Evolutionary conservation across 2,113 vertebrate species (phyloP).

Genomic region (Paralichthys olivaceus): DNA sequence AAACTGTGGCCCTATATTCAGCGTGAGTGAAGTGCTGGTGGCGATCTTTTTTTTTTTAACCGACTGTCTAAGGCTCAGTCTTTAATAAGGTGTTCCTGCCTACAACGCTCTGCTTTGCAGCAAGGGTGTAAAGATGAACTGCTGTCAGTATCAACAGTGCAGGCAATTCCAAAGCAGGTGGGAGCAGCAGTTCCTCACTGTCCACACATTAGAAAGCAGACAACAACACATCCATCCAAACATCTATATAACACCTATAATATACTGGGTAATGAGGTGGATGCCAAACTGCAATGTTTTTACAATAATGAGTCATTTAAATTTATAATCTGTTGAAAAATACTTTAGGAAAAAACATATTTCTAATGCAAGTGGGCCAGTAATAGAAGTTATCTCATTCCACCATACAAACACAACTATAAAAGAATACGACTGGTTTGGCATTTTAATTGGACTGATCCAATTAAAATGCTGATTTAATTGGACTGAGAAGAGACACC

Average conservation of each 20-base stretch:
- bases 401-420: neutral
- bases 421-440: too few species aligned
- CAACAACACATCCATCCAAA: neutral
- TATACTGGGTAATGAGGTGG: neutral
- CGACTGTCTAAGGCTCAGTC: constrained; percentile 33
- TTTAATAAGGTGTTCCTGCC: constrained; percentile 63
- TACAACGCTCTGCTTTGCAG: constrained; percentile 46
- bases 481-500: neutral
- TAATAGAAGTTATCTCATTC: constrained; percentile 2
- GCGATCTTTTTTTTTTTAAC: constrained; percentile 31
- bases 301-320: neutral
- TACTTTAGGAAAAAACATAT: neutral
- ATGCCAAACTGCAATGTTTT: neutral
- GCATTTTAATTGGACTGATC: neutral
- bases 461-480: too few species aligned
- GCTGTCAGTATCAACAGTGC: constrained; percentile 32
- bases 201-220: constrained; percentile 15
- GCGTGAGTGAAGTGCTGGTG: neutral
- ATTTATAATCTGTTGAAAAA: too few species aligned
- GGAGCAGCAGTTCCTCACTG: constrained; percentile 9
- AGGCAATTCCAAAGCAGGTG: constrained; percentile 23
- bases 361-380: neutral
- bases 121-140: constrained; percentile 40
- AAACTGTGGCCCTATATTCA: neutral
- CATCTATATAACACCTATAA: neutral